Conservation (phyloP, 2,113 vertebrate species). For the Aramus guarauna region DNA sequence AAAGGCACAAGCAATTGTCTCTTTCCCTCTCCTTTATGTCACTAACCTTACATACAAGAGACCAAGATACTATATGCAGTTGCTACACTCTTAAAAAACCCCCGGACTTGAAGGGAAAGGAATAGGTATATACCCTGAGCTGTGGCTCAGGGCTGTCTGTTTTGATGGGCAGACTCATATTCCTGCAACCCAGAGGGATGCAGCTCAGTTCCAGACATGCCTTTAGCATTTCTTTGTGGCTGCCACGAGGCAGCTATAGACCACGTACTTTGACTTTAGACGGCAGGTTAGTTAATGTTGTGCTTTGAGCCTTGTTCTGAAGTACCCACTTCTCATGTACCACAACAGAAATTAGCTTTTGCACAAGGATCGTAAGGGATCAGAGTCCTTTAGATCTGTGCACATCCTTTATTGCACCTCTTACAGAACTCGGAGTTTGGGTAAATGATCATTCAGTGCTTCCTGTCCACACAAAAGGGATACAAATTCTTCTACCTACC, state of each 20-base stretch:
- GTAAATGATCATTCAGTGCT: no score
- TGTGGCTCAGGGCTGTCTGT: not conserved
- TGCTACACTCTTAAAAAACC: not conserved
- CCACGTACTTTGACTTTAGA: not conserved
- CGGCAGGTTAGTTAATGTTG: not conserved
- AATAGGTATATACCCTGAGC: not conserved
- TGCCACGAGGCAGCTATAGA: not conserved
- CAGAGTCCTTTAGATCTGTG: rapidly evolving
- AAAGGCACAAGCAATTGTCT: not conserved
- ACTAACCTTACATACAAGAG: not conserved
- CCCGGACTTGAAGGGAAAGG: not conserved
- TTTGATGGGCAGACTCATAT: not conserved
- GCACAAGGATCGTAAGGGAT: not conserved
- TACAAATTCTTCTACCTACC: not conserved
- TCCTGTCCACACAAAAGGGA: not conserved
- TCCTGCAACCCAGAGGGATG: not conserved
- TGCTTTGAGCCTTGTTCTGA: not conserved
- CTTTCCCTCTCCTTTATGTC: not conserved
- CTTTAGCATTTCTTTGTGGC: not conserved
- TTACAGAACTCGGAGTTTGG: not conserved
- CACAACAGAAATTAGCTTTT: not conserved
- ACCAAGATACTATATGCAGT: rapidly evolving
- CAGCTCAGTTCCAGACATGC: not conserved
- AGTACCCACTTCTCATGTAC: not conserved
- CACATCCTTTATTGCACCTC: not conserved